These are phyloP conservation scores for Anser brachyrhynchus DNA, from an alignment of 2,113 vertebrate genomes.

Conservation along the genomic window DNA sequence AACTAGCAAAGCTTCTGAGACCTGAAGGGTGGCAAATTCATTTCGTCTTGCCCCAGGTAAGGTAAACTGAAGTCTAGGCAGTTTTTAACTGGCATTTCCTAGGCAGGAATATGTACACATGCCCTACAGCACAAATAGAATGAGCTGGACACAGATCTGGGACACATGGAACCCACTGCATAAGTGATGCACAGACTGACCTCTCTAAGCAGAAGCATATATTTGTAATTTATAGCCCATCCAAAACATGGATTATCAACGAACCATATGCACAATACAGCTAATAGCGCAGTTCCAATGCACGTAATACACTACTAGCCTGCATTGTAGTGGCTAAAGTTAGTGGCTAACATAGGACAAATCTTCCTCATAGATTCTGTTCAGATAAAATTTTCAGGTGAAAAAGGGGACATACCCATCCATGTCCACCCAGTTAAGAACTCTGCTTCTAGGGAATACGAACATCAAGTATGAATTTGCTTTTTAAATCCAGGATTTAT, in stretches of 20 bases:
- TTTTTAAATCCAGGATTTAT: neutral
- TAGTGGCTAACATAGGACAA: neutral
- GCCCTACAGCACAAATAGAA: neutral
- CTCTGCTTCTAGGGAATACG: neutral
- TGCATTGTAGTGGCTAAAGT: neutral
- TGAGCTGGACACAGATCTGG: neutral
- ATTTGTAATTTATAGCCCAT: neutral
- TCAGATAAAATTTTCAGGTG: neutral
- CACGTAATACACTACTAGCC: neutral
- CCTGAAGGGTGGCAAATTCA: neutral
- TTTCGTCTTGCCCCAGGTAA: neutral
- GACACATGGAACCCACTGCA: neutral
- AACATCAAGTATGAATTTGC: neutral
- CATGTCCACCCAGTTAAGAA: neutral
- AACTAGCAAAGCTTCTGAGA: neutral
- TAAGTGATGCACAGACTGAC: neutral
- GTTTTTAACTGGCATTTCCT: neutral
- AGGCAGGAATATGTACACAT: rapidly evolving
- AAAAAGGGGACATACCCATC: neutral
- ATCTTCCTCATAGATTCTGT: neutral
- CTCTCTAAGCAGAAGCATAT: neutral
- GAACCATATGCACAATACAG: neutral
- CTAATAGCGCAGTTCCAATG: neutral
- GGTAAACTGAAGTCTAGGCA: neutral
- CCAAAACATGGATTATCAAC: neutral